phyloP scores from a whole-genome alignment of 2,888 invertebrate species.

The Dastarcus helophoroides region DNA sequence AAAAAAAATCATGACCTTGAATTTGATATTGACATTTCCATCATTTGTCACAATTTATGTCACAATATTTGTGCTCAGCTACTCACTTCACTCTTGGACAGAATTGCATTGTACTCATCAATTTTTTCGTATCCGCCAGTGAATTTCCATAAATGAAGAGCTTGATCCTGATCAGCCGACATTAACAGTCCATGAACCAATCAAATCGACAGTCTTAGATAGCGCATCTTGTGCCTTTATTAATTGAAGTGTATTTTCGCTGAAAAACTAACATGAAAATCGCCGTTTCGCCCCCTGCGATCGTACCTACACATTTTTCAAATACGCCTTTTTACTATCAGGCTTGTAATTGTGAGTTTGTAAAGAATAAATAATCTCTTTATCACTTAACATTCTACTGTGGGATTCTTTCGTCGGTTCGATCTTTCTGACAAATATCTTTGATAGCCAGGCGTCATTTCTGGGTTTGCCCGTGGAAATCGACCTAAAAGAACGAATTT shows the following conservation, averaged over 20 bases:
- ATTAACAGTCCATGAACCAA: slow-evolving; percentile 93
- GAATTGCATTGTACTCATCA: slow-evolving; percentile 61
- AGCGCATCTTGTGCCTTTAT: slow-evolving; percentile 63
- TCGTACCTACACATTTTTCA: slow-evolving; percentile 77
- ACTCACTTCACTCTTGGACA: slow-evolving; percentile 55
- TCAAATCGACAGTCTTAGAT: slow-evolving; percentile 60
- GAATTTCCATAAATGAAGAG: slow-evolving; percentile 91
- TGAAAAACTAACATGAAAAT: slow-evolving; percentile 37
- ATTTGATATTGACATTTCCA: no score
- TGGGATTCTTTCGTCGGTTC: slow-evolving; percentile 94
- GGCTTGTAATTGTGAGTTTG: slow-evolving; percentile 92
- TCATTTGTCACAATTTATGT: slow-evolving; percentile 3
- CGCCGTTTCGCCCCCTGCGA: background rate
- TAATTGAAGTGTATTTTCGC: slow-evolving; percentile 67
- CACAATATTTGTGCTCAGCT: slow-evolving; percentile 1
- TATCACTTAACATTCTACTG: slow-evolving; percentile 92
- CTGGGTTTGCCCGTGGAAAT: slow-evolving; percentile 33
- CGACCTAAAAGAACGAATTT: slow-evolving; percentile 19
- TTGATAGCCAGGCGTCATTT: slow-evolving; percentile 77
- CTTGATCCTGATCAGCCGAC: slow-evolving; percentile 98
- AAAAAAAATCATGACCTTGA: background rate
- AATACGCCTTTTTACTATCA: slow-evolving; percentile 74
- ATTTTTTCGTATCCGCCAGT: slow-evolving; percentile 84
- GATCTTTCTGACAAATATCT: slow-evolving; percentile 78
- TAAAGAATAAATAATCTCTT: slow-evolving; percentile 89